These are phyloP conservation scores for Glandiceps talaboti DNA, from an alignment of 53 echinoderm and acorn worm genomes.

Conservation along the genomic window DNA sequence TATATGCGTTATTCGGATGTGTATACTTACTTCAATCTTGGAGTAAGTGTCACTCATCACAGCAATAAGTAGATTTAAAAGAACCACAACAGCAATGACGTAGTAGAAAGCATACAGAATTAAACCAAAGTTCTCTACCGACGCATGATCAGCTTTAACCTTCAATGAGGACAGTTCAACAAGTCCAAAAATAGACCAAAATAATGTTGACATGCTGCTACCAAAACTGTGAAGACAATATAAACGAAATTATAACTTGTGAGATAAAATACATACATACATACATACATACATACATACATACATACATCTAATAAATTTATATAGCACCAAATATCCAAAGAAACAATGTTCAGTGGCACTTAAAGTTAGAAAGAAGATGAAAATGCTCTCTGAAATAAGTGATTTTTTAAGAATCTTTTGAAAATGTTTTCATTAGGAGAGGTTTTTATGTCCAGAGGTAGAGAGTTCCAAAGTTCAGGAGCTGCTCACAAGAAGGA, in stretches of 20 bases:
- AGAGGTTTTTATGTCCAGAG: too few species aligned
- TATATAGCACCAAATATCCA: background rate
- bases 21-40: conserved; percentile 51
- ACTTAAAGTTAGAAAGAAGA: too few species aligned
- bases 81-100: conserved; percentile 93
- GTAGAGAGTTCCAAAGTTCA: too few species aligned
- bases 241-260: too few species aligned
- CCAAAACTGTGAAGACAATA: conserved; percentile 45
- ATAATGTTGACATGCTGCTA: conserved; percentile 72
- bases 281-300: background rate
- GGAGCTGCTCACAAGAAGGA: too few species aligned
- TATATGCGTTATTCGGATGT: too few species aligned
- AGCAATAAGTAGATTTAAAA: conserved; percentile 87
- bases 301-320: background rate
- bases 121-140: conserved; percentile 70
- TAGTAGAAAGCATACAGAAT: conserved; percentile 69
- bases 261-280: too few species aligned
- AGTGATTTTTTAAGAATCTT: too few species aligned
- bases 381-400: background rate
- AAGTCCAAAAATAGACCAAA: conserved; percentile 91
- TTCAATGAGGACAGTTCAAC: conserved; percentile 32
- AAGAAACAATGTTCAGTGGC: too few species aligned
- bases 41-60: conserved; percentile 40
- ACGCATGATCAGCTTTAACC: conserved; percentile 40
- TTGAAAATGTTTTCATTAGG: too few species aligned